A percentile compares a stretch with the other conserved stretches of the same genome.
phyloP scores from a whole-genome alignment of 2,797 vertebrate species.

The Ceryle rudis region DNA sequence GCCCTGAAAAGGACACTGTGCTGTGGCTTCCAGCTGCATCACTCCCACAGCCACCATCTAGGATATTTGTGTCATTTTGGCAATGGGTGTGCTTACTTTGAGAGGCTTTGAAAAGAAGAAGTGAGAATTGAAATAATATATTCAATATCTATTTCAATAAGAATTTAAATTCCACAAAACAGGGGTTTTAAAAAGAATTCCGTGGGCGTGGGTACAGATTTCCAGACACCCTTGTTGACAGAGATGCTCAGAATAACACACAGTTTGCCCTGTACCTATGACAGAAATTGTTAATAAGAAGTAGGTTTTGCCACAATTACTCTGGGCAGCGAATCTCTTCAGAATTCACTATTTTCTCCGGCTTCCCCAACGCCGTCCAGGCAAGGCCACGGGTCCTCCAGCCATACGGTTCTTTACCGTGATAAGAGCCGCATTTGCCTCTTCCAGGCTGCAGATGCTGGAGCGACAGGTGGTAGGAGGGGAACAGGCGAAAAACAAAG shows the following conservation, averaged over 20 bases:
- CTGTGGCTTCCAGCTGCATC: too few species aligned
- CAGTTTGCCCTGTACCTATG: background rate
- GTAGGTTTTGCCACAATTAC: background rate
- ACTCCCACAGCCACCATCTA: too few species aligned
- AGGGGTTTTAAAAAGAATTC: background rate
- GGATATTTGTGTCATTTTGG: too few species aligned
- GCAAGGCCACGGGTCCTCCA: rapidly evolving
- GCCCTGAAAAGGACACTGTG: too few species aligned
- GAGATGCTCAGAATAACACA: background rate
- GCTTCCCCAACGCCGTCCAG: background rate
- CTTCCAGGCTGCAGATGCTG: slow-evolving; percentile 87
- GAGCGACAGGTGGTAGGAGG: slow-evolving; percentile 89
- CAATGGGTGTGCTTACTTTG: too few species aligned
- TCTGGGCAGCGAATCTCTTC: background rate
- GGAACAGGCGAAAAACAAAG: slow-evolving; percentile 89
- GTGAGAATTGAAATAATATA: background rate
- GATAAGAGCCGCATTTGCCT: background rate
- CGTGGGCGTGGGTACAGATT: background rate
- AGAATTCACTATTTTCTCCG: background rate
- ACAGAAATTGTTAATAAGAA: background rate
- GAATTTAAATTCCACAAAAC: background rate
- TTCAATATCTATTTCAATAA: background rate
- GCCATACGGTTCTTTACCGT: rapidly evolving
- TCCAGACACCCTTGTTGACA: background rate
- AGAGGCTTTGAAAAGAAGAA: background rate